Percentiles rank a stretch among this genome's conserved stretches.
Evolutionary conservation across 2,113 vertebrate genomes (phyloP).

Genomic region (Phainopepla nitens): DNA sequence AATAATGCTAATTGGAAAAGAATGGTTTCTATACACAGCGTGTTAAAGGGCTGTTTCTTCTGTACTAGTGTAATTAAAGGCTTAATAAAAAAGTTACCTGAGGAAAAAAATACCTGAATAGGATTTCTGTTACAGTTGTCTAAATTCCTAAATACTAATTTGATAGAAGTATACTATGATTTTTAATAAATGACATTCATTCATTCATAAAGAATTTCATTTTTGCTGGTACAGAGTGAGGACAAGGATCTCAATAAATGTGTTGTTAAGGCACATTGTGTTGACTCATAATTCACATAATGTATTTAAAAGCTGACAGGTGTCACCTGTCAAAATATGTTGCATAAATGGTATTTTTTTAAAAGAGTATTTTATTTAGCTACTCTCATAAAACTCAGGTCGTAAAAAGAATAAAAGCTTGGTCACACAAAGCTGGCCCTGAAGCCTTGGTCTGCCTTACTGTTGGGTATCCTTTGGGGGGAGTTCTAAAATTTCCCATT

Average conservation of each 20-base stretch:
- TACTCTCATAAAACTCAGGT: not conserved
- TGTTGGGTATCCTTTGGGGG: not conserved
- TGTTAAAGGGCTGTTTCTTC: not conserved
- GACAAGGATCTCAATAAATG: not conserved
- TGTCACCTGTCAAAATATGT: not conserved
- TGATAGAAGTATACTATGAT: not conserved
- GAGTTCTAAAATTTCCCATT: not conserved
- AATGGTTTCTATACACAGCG: not conserved
- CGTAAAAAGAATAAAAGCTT: not conserved
- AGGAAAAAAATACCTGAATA: not conserved
- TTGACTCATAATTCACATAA: not conserved
- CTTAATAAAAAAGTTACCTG: not conserved
- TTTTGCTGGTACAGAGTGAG: not conserved
- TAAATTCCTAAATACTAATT: not conserved
- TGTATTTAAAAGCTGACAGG: not conserved
- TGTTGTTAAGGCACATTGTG: not conserved
- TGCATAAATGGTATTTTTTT: not conserved
- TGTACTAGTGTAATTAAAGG: not conserved
- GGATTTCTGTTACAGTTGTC: not conserved
- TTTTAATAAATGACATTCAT: not conserved
- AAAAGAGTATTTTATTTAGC: not conserved
- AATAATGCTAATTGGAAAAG: not conserved
- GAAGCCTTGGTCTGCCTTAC: not conserved
- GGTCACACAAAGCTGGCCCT: not conserved
- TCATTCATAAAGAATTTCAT: not conserved